Base-by-base conservation (phyloP, 2,888 invertebrate genomes). In the Bhutanitis thaidina region DNA sequence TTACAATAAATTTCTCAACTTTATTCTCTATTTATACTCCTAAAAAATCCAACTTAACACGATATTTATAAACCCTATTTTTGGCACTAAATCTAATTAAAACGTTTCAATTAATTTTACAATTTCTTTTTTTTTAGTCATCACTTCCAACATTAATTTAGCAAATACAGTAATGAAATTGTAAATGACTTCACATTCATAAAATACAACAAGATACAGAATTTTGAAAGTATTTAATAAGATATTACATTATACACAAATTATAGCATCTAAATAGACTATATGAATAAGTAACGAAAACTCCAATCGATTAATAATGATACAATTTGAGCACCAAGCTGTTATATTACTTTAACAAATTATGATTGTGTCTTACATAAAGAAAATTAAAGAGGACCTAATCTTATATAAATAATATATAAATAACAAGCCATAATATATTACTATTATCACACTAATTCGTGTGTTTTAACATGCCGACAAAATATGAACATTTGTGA, bases 11-110 rank as follows among this genome's bases (percentile, higher is more conserved):
- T 70, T 67, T 72, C 69, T 71, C 71, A 74, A 72, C 65, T 68
- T 76, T 76, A 77, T 76, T 66, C 59, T 72, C 78, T 75, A 79
- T 78, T 80, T 76, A 78, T 77, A 77, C 63, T 66, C 76, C 85
- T 81, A 84, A 76, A 37, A 20, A 51, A 83, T 69, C 72, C 73
- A 87, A 85, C 85, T 84, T 85, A 83, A 75, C 69, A 69, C 62
- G 72, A 77, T 76, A 77, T 79, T 81, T 77, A 83, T 84, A 83
- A 81, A 80, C 73, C 74, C 80, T 84, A 84, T 74, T 55, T 84
- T 88, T 89, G 88, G 89, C 89, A 89, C 88, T 85, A 88, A 80
- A 86, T 80, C 76, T 86, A 88, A 80, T 82, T 80, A 77, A 75
- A 73, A 71, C 58, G 67, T 77, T 75, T 68, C 66, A 70, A 80